These are phyloP conservation scores for Auanema sp. DNA, from an alignment of 2,888 invertebrate species.

Conservation along the genomic window DNA sequence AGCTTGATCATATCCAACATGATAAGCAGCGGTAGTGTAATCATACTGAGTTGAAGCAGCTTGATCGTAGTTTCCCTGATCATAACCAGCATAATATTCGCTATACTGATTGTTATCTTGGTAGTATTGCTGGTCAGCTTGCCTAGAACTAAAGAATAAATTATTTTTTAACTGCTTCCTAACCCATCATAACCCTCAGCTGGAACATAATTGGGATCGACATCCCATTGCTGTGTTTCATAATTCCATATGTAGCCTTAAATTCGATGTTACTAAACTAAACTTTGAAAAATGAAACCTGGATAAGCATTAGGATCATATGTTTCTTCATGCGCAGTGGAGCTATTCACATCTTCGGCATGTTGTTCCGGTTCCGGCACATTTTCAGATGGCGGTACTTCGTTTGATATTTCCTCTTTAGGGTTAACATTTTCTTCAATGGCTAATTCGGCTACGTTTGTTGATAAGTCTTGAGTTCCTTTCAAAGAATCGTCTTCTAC, in stretches of 20 bases:
- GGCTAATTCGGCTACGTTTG: background rate
- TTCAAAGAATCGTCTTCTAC: background rate
- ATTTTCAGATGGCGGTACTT: conserved; percentile 1
- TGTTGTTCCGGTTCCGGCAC: background rate
- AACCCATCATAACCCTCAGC: conserved; percentile 6
- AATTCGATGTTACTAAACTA: background rate
- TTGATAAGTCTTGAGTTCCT: background rate
- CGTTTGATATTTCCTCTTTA: conserved; percentile 3
- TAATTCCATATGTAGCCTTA: conserved; percentile 49
- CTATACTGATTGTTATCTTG: conserved; percentile 14
- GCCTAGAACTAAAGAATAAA: background rate
- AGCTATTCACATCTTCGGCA: conserved; percentile 1
- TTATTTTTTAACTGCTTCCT: background rate
- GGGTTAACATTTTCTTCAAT: conserved; percentile 1
- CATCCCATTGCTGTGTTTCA: conserved; percentile 45
- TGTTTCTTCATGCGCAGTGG: background rate
- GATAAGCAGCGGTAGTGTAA: conserved; percentile 24
- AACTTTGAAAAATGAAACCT: conserved; percentile 12
- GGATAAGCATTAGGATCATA: conserved; percentile 42
- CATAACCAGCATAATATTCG: conserved; percentile 16
- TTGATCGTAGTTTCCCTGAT: conserved; percentile 17
- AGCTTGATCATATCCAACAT: conserved; percentile 19
- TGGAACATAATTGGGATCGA: conserved; percentile 40
- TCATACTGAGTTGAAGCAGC: conserved; percentile 21
- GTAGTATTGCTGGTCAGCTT: conserved; percentile 6